phyloP scores from a whole-genome alignment of 2,113 vertebrate genomes.

The Odontophorus gujanensis region DNA sequence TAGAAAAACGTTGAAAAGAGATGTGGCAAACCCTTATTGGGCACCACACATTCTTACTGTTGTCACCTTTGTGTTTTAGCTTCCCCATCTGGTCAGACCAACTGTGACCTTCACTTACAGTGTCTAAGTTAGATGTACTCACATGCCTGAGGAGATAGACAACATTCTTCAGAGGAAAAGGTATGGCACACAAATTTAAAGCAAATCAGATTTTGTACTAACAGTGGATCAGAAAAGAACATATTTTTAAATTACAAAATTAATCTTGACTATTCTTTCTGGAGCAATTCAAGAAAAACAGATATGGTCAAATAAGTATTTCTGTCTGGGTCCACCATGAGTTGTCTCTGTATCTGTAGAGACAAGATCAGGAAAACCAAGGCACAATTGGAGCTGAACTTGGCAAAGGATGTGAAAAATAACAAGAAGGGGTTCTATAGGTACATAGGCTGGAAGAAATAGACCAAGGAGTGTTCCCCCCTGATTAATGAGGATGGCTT shows the following conservation, averaged over 20 bases:
- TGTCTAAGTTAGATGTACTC: neutral
- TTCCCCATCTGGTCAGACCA: neutral
- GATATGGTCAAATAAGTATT: neutral
- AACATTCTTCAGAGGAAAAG: neutral
- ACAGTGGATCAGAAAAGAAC: neutral
- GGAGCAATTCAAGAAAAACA: neutral
- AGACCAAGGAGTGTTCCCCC: no score
- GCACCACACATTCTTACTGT: neutral
- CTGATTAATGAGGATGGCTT: no score
- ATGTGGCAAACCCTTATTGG: neutral
- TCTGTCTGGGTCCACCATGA: neutral
- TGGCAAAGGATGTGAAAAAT: no score
- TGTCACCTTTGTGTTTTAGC: neutral
- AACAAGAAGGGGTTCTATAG: no score
- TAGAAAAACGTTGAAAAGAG: neutral
- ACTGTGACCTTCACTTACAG: neutral
- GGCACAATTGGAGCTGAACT: no score
- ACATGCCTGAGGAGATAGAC: neutral
- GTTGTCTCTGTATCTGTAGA: no score
- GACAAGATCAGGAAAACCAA: no score
- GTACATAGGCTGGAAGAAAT: no score
- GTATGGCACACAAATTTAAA: neutral
- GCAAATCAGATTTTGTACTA: neutral
- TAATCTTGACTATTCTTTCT: neutral
- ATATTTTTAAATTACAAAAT: neutral